Base-by-base conservation (phyloP, 2,113 vertebrate genomes). In the Passerina amoena region DNA sequence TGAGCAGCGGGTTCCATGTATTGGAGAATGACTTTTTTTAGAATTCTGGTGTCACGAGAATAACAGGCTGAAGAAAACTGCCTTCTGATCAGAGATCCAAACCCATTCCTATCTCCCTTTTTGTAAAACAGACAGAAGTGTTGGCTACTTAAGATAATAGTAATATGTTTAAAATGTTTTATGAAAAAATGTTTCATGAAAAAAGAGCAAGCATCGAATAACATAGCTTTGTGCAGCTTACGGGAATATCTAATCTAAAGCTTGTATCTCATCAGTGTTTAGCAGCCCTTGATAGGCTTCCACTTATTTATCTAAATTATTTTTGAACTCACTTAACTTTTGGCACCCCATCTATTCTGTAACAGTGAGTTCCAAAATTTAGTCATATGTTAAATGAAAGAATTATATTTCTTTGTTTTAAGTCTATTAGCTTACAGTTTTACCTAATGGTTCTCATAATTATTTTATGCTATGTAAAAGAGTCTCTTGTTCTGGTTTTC, bases 321-420 rank as follows among this genome's bases (percentile, higher is more conserved):
- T 70, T 86, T 86, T 65, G 12, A 60, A 40, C 7, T 48, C 4
- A 38, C 9, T 47, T 48, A 40, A 47, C 1, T 69, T 85, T 48
- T 77, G 14, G 6, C 4, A 14, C 15, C 11, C 11, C 45, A 64
- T 51, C 30, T 81, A 4, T 47, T 17, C 10, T 61, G 4, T 61
- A 17, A 51, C 7, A 47, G 4, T 0, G 2, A 69, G 19, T 60
- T 73, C 17, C 33, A 73, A 84, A 53, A 19, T 73, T 82, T n/a
- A 75, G 22, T 31, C 6, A 40, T 24, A 38, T 0, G 0, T 25
- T 61, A 44, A 75, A 78, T 4, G 1, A 25, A 48, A 81, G 56
- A 70, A 44, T 28, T 12, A 14, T 31, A 35, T 31, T 40, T 59
- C 13, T 35, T 53, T 79, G 5, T 17, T 65, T 51, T 37, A 79